Percentiles rank a stretch among this genome's conserved stretches.
These are phyloP conservation scores for Helicoverpa armigera DNA, from an alignment of 1,140 invertebrate species.

Conservation along the genomic window DNA sequence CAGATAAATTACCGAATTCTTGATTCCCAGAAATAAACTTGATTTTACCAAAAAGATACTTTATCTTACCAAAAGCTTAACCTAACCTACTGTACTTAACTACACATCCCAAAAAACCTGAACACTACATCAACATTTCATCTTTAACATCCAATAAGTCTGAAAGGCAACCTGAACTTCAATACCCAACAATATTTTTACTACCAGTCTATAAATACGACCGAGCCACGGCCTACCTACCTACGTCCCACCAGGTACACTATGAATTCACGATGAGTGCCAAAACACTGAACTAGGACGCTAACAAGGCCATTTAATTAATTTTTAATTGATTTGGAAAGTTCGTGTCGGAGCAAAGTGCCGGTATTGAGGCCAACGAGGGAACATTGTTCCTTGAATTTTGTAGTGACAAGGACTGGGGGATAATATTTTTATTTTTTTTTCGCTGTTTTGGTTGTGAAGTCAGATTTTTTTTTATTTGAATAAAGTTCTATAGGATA, in stretches of 20 bases:
- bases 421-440: background rate
- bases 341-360: constrained; percentile 39
- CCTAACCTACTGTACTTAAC: too few relatives aligned
- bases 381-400: background rate
- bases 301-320: constrained; percentile 54
- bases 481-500: too few relatives aligned
- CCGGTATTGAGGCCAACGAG: background rate
- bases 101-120: too few relatives aligned
- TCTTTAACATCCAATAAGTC: constrained; percentile 16
- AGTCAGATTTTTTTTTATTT: too few relatives aligned
- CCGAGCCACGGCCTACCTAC: too few relatives aligned
- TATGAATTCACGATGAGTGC: constrained; percentile 42
- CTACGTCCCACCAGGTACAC: background rate
- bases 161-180: constrained; percentile 6
- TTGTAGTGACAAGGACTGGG: background rate
- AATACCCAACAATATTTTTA: background rate
- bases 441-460: background rate
- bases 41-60: too few relatives aligned
- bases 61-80: too few relatives aligned
- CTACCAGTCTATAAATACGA: too few relatives aligned
- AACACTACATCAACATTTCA: too few relatives aligned
- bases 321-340: constrained; percentile 56
- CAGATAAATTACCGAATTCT: too few relatives aligned
- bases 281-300: constrained; percentile 41
- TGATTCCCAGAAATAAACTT: too few relatives aligned